Percentiles rank a stretch among this genome's conserved stretches.
These are phyloP conservation scores for Oreotrochilus melanogaster DNA, from an alignment of 2,113 vertebrate species.

Conservation along the genomic window DNA sequence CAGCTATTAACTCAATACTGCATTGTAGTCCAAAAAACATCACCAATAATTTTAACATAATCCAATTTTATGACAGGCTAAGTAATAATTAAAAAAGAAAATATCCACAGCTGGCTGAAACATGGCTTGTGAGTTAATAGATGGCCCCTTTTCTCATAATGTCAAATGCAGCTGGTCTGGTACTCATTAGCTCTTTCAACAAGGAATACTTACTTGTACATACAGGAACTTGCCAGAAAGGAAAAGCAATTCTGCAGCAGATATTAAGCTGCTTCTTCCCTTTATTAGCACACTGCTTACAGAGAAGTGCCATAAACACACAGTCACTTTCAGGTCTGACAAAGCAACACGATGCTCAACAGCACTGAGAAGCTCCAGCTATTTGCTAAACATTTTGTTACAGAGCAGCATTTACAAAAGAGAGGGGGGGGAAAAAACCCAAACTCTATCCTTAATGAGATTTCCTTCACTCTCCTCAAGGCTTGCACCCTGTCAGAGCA, in stretches of 20 bases:
- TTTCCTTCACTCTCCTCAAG: background rate
- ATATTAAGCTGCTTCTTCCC: background rate
- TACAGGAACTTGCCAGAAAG: constrained; percentile 35
- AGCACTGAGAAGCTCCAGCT: background rate
- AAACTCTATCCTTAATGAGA: constrained; percentile 1
- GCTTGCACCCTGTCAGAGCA: background rate
- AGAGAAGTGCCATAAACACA: background rate
- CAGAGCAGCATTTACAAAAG: background rate
- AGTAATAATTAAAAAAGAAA: constrained; percentile 50
- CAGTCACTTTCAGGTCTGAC: background rate
- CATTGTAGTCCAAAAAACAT: background rate
- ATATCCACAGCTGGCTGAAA: constrained; percentile 58
- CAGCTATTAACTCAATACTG: background rate
- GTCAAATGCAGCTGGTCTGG: constrained; percentile 57
- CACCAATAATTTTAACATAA: constrained; percentile 31
- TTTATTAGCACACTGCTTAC: background rate
- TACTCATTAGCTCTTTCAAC: constrained; percentile 61
- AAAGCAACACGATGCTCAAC: background rate
- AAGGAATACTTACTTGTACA: background rate
- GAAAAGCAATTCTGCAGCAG: constrained; percentile 20
- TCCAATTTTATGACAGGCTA: constrained; percentile 51
- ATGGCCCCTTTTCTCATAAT: constrained; percentile 39
- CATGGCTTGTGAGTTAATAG: constrained; percentile 20
- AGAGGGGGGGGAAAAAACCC: background rate
- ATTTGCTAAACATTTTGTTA: background rate